Base-by-base conservation (phyloP, 2,113 vertebrate genomes). In the Sapayoa aenigma region DNA sequence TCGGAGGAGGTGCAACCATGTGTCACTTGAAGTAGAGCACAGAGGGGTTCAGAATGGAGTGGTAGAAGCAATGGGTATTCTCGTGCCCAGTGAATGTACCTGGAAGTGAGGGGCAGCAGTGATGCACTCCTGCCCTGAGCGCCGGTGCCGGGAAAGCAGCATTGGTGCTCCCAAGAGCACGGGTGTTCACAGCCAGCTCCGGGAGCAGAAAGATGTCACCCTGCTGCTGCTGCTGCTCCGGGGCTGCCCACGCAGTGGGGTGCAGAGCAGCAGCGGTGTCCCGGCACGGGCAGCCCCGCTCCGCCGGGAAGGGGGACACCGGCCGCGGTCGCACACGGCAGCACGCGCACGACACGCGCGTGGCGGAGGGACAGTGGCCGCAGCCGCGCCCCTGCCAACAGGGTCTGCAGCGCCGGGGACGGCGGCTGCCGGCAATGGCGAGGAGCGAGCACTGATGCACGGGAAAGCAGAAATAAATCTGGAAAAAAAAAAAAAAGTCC, bases 21-120 rank as follows among this genome's bases (percentile, higher is more conserved):
- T 1, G 1, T 11, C 53, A 30, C 31, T 16, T 16, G 67, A 28
- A 52, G 72, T 35, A 68, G 18, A 84, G 42, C 31, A 23, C 35
- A 6, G 30, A 12, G 7, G 12, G 25, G 15, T 4, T 75, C 12
- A 4, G 16, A 62, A 42, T 0, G 5, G 41, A 27, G 5, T 22
- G 9, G 25, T 35, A 30, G 20, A 35, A 79, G 39, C 7, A 12
- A 4, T 5, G 14, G 2, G 11, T 58, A 56, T 23, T 37, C 30
- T 39, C 1, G 0, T 5, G 25, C 49, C 67, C 60, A 6, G 37
- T 0, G 56, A 37, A 31, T 35, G 78, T 12, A 42, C 6, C 44
- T 6, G 56, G 41, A 35, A 15, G 49, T 0, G 19, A 5, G 12
- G 16, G 46, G 62, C 7, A 71, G 46, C 24, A 1, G 53, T 0